Base-by-base conservation (phyloP, 1,140 invertebrate species). In the Macrocentrus cingulum region DNA sequence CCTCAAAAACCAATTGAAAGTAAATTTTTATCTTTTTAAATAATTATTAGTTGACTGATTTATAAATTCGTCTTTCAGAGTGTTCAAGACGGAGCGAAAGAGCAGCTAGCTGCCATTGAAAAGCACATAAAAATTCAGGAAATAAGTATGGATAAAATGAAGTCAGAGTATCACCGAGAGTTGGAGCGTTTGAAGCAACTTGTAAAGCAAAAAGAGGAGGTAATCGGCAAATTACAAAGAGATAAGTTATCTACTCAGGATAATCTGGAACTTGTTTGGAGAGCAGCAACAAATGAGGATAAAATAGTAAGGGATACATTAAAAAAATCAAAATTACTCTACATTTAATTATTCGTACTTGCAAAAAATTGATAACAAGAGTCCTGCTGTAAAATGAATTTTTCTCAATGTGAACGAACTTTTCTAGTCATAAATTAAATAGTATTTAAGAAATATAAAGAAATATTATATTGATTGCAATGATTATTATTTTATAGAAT, bases 1-100 rank as follows among this genome's bases (percentile, higher is more conserved):
- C n/a, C 68, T 84, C 36, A 81, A 78, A 63, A 79, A 54, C 54
- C 80, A 84, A 67, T 62, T 84, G 15, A 82, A 84, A 63, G 83
- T 83, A 69, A 4, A 36, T 58, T 25, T 18, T 15, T 20, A 39
- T 46, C 55, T 19, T 15, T 37, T 34, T 9, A 11, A 2, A 39
- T 15, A 39, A 8, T n/a, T 15, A 8, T 39, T 9, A 29, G 9
- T 49, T 49, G 5, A 49, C 3, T 41, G 32, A 25, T 19, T 49
- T 18, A 56, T 41, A 55, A 52, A 59, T 53, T 57, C 59, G 51
- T 46, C 51, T 75, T 76, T 52, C 58, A 84, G 83, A 77, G 67
- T 58, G 78, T 84, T 42, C 80, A 83, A 56, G 77, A 78, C 67
- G 80, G 73, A 51, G 78, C 82, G 1, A 80, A 77, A 67, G 74